These are phyloP conservation scores for Pediacus dermestoides DNA, from an alignment of 2,888 invertebrate genomes.

Conservation along the genomic window DNA sequence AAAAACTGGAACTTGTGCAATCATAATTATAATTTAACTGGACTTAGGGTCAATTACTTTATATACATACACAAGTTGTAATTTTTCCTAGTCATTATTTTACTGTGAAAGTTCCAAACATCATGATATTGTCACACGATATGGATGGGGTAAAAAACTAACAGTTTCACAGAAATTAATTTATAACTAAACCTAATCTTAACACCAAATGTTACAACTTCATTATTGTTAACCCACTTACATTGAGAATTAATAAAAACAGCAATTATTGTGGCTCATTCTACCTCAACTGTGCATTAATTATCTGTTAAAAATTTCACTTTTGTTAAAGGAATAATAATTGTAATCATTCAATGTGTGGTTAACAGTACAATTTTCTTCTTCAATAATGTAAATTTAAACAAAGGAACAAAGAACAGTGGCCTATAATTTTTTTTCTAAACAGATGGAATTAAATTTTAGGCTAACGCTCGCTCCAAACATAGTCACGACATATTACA, in stretches of 20 bases:
- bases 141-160: too few relatives aligned
- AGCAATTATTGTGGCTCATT: not conserved
- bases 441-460: not conserved
- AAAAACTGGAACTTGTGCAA: conserved; percentile 18
- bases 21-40: conserved; percentile 18
- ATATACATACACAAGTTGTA: conserved; percentile 1
- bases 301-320: conserved; percentile 1
- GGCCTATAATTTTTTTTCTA: conserved; percentile 1
- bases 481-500: conserved; percentile 1
- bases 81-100: too few relatives aligned
- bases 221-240: conserved; percentile 1
- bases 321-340: conserved; percentile 1
- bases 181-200: not conserved
- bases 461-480: not conserved
- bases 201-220: conserved; percentile 2
- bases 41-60: conserved; percentile 19
- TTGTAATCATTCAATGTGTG: conserved; percentile 1
- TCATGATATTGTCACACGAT: too few relatives aligned
- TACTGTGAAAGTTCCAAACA: too few relatives aligned
- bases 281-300: not conserved
- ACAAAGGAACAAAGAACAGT: not conserved
- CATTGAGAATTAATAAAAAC: not conserved
- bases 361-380: not conserved
- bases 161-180: not conserved
- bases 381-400: too few relatives aligned